Evolutionary conservation across 2,113 vertebrate species (phyloP), one percentile per base, ranked within the genome.

Genomic region (Lutjanus erythropterus): DNA sequence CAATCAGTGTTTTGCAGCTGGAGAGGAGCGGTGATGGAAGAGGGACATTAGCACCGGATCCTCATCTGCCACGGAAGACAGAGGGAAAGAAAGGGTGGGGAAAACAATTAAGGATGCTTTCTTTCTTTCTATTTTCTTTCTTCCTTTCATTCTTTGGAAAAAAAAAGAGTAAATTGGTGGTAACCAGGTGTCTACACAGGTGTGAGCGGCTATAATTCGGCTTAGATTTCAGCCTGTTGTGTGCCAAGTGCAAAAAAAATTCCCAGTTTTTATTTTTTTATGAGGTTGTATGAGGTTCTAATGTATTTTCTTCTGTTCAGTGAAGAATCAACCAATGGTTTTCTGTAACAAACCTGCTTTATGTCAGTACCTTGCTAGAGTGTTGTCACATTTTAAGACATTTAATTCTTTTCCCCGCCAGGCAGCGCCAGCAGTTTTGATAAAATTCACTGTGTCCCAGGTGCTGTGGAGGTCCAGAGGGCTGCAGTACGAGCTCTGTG

Each of bases 1-100:
- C 85, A 92, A 91, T 90, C 89, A 89, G 79, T n/a, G 58, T 73
- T 86, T 77, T 92, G 81, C 86, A 88, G 85, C 87, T 88, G 87
- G 75, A 78, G 85, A 89, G 60, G 80, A 80, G 83, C 31, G n/a
- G 71, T 92, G 91, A 94, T 91, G 87, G 91, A 89, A 82, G 87
- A 88, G 85, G 69, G 56, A 87, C 91, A 93, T 90, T 92, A 91
- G 80, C 74, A 11, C 66, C 35, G 67, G 77, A 71, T 89, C 83
- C 76, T 89, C 88, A 78, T 88, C 76, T 86, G 77, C 78, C 78
- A 81, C 65, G 6, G 15, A 78, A 84, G 75, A 84, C 71, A 81
- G 78, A 80, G 69, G 76, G 46, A 88, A 65, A 64, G 64, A 81
- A 72, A 67, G 76, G 56, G 29, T 35, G 50, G 52, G 60, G 70